Evolutionary conservation across 1,140 invertebrate genomes (phyloP).

Genomic region (Bombus vancouverensis): DNA sequence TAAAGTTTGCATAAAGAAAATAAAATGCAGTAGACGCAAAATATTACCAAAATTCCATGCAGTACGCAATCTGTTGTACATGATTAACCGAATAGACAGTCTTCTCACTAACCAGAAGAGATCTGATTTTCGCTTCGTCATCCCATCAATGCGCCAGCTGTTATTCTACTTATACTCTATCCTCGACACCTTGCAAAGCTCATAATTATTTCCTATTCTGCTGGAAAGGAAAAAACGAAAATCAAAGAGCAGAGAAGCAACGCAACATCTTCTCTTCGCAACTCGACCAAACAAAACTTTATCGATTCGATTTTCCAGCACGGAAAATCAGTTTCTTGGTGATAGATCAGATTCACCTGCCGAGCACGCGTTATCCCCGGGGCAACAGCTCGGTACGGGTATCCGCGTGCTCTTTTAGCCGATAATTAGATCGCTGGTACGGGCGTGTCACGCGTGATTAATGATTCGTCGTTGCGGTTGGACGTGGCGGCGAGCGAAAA

Average conservation of each 20-base stretch:
- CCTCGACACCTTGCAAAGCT: neutral
- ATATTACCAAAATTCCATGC: neutral
- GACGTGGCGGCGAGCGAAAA: conserved; percentile 40
- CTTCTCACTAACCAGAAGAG: neutral
- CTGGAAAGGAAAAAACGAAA: neutral
- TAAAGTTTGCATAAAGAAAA: neutral
- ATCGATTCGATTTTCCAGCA: neutral
- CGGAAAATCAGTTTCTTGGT: neutral
- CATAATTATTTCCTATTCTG: neutral
- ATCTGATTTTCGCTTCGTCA: neutral
- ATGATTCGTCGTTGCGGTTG: conserved; percentile 44
- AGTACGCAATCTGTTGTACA: neutral
- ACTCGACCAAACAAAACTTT: too few species aligned
- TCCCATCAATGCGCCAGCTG: neutral
- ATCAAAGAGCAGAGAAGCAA: neutral
- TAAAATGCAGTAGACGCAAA: neutral
- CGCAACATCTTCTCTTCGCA: neutral
- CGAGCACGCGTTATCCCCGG: neutral
- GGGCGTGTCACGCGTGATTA: conserved; percentile 52
- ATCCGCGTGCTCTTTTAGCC: conserved; percentile 12
- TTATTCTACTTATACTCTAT: neutral
- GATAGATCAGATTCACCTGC: conserved; percentile 16
- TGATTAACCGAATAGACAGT: neutral
- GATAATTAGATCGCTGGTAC: conserved; percentile 62
- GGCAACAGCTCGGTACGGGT: neutral